phyloP scores from a whole-genome alignment of 2,888 invertebrate genomes.

The Neoascia interrupta region DNA sequence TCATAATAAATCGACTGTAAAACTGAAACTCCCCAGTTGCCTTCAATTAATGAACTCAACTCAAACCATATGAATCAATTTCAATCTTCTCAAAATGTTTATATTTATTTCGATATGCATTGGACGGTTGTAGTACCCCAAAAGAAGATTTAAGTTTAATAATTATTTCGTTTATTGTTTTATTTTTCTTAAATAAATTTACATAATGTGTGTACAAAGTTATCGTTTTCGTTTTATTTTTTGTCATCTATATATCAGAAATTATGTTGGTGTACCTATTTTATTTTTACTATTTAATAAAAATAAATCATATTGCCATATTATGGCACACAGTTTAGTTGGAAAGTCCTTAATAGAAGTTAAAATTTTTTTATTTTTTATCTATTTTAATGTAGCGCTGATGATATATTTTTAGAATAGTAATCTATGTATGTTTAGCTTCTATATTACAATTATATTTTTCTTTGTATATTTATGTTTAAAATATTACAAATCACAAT shows the following conservation, averaged over 20 bases:
- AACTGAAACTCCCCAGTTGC: too few species aligned
- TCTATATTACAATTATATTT: conserved; percentile 61
- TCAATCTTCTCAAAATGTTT: too few species aligned
- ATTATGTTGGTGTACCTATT: too few species aligned
- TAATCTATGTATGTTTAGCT: conserved; percentile 47
- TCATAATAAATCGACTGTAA: too few species aligned
- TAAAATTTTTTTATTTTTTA: conserved; percentile 12
- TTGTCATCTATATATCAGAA: too few species aligned
- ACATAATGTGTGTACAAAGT: too few species aligned
- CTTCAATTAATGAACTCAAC: too few species aligned
- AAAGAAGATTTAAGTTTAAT: conserved; percentile 18
- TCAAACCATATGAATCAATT: too few species aligned
- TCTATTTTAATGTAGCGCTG: conserved; percentile 52
- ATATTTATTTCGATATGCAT: conserved; percentile 43
- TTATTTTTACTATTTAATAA: too few species aligned
- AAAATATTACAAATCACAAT: conserved; percentile 63
- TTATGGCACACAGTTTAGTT: conserved; percentile 16
- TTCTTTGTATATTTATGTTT: conserved; percentile 20
- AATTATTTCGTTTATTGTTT: background rate
- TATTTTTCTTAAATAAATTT: too few species aligned
- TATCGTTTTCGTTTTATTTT: too few species aligned
- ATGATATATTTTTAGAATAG: conserved; percentile 8
- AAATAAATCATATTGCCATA: too few species aligned
- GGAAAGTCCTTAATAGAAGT: conserved; percentile 11
- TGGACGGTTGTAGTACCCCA: conserved; percentile 35